Percentiles rank a stretch among this genome's conserved stretches.
phyloP scores from a whole-genome alignment of 2,797 vertebrate genomes.

The Steatocranus sp. region DNA sequence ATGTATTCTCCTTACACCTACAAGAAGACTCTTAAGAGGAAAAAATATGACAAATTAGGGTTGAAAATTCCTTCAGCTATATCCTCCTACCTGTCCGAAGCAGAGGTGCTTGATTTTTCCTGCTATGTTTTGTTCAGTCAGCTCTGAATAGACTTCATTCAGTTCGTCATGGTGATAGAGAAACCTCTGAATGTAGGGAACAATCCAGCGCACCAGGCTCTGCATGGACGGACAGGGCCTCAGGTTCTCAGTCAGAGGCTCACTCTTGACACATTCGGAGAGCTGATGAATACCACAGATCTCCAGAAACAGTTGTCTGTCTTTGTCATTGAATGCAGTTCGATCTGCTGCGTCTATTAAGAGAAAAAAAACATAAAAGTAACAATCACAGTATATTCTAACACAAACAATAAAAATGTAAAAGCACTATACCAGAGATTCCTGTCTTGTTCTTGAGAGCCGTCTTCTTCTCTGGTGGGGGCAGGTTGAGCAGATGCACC shows the following conservation, averaged over 20 bases:
- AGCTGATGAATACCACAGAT: slow-evolving; percentile 71
- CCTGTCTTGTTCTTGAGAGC: slow-evolving; percentile 6
- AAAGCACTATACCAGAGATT: slow-evolving; percentile 25
- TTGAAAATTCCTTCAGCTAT: not conserved
- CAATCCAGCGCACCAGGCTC: slow-evolving; percentile 59
- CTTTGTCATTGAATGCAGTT: slow-evolving; percentile 49
- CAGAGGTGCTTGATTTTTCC: slow-evolving; percentile 58
- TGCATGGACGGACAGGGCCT: slow-evolving; percentile 71
- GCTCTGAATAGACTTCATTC: slow-evolving; percentile 55
- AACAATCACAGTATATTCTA: not conserved
- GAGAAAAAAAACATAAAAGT: not conserved
- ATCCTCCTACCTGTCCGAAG: slow-evolving; percentile 67
- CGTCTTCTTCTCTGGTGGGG: slow-evolving; percentile 62
- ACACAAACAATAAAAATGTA: not conserved
- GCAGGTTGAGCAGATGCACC: slow-evolving; percentile 75
- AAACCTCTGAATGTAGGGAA: slow-evolving; percentile 79
- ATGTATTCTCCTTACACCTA: not conserved
- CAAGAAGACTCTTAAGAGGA: not conserved
- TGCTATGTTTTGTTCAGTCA: slow-evolving; percentile 57
- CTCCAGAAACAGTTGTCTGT: slow-evolving; percentile 69
- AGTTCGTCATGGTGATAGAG: slow-evolving; percentile 70
- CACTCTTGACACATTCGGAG: slow-evolving; percentile 62
- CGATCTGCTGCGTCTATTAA: not conserved
- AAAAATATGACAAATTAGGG: not conserved
- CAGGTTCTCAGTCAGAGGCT: slow-evolving; percentile 66